Evolutionary conservation across 2,797 vertebrate species (phyloP), one percentile per base, ranked within the genome.

Genomic region (Ptychobarbus kaznakovi): DNA sequence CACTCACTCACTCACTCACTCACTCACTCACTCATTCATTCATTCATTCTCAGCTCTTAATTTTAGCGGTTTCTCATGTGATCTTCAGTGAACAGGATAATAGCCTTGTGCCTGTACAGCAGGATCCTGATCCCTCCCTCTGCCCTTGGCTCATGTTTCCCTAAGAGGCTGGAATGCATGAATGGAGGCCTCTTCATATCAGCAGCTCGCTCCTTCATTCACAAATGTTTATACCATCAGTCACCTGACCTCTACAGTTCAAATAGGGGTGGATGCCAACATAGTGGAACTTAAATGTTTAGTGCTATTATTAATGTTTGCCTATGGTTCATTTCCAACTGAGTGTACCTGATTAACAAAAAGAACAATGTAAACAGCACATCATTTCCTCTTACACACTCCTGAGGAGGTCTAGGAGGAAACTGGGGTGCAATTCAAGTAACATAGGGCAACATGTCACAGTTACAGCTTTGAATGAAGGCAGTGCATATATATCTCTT

Each of bases 171-270:
- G 88, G 91, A 95, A 95, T 93, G 91, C 90, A 93, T 95, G 94
- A 95, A 95, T 95, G 93, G 90, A 92, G 84, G 70, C 86, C 87
- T 86, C 87, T 87, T 89, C 88, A 86, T 92, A 92, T 92, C 88
- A 90, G 84, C 82, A 87, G 78, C 83, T 87, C 70, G 77, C 86
- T 88, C 66, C 70, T 89, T 94, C 94, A 95, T 95, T 95, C 94
- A 95, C 91, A 95, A 95, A 94, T 94, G 93, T 94, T 92, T 93
- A 89, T 88, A 85, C 75, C 84, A 86, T 88, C 87, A 91, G 93
- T 94, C 94, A 93, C 90, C 92, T 92, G 93, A 94, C 87, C 91
- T 92, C 65, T 63, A 82, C 88, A 88, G 88, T 93, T 90, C 91
- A 94, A 94, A 95, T 88, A 94, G 88, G 81, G 85, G 75, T 28